These are phyloP conservation scores for Hypomecis atomaria DNA, from an alignment of 2,888 invertebrate species.

Conservation along the genomic window DNA sequence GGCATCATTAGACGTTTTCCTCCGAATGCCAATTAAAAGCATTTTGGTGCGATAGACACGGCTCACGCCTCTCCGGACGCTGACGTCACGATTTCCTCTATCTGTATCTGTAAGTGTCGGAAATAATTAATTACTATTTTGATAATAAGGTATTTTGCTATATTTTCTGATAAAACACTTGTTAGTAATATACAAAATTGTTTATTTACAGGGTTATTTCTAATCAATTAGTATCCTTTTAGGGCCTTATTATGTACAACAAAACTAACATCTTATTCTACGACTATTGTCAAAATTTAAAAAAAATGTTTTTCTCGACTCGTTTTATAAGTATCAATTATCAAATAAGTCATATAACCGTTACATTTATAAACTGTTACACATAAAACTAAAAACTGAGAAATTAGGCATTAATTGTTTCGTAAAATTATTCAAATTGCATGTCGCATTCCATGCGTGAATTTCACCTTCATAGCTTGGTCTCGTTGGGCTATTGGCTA, in stretches of 20 bases:
- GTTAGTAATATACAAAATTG: too few species aligned
- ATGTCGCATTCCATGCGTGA: conserved; percentile 27
- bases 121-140: background rate
- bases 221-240: too few species aligned
- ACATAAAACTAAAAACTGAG: background rate
- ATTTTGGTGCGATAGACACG: conserved; percentile 43
- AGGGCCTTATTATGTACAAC: too few species aligned
- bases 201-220: too few species aligned
- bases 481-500: background rate
- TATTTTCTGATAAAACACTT: too few species aligned
- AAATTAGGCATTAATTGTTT: conserved; percentile 5
- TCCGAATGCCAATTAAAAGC: conserved; percentile 64
- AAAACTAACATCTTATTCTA: too few species aligned
- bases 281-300: too few species aligned
- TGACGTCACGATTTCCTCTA: conserved; percentile 2
- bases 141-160: background rate
- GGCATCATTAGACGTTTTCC: conserved; percentile 56
- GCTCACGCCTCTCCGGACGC: conserved; percentile 10
- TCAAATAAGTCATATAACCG: conserved; percentile 5
- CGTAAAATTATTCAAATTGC: conserved; percentile 18
- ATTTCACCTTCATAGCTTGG: conserved; percentile 16
- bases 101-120: background rate
- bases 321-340: background rate
- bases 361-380: conserved; percentile 2
- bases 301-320: too few species aligned